These are phyloP conservation scores for Scaeva pyrastri DNA, from an alignment of 2,888 invertebrate species.

Conservation along the genomic window DNA sequence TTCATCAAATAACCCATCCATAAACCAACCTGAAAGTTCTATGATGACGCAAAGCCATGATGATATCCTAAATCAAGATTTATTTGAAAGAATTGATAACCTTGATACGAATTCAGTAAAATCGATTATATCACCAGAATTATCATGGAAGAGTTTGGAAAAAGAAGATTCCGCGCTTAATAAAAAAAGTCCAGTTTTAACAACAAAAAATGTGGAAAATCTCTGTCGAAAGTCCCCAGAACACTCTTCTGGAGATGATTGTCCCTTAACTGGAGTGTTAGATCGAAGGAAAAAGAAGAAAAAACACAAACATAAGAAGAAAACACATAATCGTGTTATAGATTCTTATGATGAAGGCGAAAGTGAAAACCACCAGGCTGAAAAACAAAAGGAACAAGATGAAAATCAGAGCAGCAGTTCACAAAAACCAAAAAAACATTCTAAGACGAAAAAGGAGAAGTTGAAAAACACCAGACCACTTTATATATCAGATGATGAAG, in stretches of 20 bases:
- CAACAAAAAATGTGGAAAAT: conserved; percentile 31
- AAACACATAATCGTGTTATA: not conserved
- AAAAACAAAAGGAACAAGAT: not conserved
- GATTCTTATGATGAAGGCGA: conserved; percentile 28
- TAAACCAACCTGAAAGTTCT: not conserved
- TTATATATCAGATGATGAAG: conserved; percentile 57
- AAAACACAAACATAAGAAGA: conserved; percentile 57
- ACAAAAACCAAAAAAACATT: conserved; percentile 25
- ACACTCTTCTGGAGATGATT: not conserved
- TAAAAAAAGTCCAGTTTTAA: conserved; percentile 15
- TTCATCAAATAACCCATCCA: not conserved
- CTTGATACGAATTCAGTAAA: not conserved
- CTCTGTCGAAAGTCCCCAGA: conserved; percentile 8
- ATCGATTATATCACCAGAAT: not conserved
- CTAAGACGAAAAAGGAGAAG: conserved; percentile 40
- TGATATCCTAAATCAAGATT: conserved; percentile 33
- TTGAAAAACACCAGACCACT: not conserved
- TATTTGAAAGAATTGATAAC: conserved; percentile 52
- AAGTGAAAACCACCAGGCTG: conserved; percentile 33
- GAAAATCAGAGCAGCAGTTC: not conserved
- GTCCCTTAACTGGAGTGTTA: not conserved
- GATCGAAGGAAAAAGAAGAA: conserved; percentile 51
- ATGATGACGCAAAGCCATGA: conserved; percentile 1
- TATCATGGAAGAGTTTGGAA: not conserved
- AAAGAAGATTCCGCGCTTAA: not conserved